Evolutionary conservation across 2,797 vertebrate species (phyloP), one percentile per base, ranked within the genome.

Genomic region (Acrocephalus scirpaceus): DNA sequence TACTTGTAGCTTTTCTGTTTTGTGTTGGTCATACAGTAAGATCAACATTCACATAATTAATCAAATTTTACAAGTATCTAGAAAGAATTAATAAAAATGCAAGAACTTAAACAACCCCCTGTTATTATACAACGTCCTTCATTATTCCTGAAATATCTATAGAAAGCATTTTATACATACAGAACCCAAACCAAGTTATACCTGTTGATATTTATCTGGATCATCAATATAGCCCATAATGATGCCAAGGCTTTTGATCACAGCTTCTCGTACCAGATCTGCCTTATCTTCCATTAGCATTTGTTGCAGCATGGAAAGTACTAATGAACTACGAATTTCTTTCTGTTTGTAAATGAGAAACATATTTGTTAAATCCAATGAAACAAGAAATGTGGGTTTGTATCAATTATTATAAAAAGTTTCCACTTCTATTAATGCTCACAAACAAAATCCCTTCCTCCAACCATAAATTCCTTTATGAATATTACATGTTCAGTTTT

Each of bases 211-310:
- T 96, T 99, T 99, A 97, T 99, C 99, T 92, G 99, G 97, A 97
- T 99, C 99, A 91, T 99, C 99, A 67, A 99, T 99, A 95, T 99
- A 99, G 79, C 98, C 99, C 99, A 99, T 99, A 94, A 99, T 99
- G 96, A 99, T 98, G 29, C 98, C 99, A 70, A 99, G 98, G 97
- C 99, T 99, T 98, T 99, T 99, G 95, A 99, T 99, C 77, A 99
- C 99, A 72, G 99, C 99, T 98, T 99, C 99, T 97, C 99, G 98
- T 96, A 99, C 99, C 98, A 99, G 98, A 98, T 99, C 99, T 8
- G 99, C 98, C 96, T 99, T 99, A 97, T 99, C 99, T 97, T 99
- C 99, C 92, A 99, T 97, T 64, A 99, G 97, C 99, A 99, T 99
- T 97, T 99, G 99, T 97, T 99, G 99, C 92, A 99, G 97, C 99